These are phyloP conservation scores for Lepas anatifera DNA, from an alignment of 2,888 invertebrate genomes.

Conservation along the genomic window DNA sequence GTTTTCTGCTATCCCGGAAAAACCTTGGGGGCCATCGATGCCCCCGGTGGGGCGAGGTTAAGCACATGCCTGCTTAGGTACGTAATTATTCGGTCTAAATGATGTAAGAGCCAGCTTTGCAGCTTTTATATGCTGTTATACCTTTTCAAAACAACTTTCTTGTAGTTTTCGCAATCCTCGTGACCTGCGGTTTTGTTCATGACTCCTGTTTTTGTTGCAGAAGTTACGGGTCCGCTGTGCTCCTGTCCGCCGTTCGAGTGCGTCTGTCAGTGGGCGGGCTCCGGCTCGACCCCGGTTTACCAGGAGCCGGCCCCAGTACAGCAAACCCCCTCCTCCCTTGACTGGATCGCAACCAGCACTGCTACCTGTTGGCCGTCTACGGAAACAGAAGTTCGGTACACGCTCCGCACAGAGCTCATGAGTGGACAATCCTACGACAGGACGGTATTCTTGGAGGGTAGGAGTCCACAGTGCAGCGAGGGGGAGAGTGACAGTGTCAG, in stretches of 20 bases:
- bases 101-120: too few species aligned
- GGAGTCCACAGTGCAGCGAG: not conserved
- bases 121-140: too few species aligned
- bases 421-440: not conserved
- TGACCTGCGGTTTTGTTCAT: too few species aligned
- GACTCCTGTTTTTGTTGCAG: too few species aligned
- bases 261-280: not conserved
- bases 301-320: not conserved
- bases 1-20: too few species aligned
- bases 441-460: not conserved
- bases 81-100: too few species aligned
- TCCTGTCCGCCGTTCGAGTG: constrained; percentile 4
- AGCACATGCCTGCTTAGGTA: too few species aligned
- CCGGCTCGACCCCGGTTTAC: not conserved
- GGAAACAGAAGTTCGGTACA: not conserved
- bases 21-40: too few species aligned
- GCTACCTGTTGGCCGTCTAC: not conserved
- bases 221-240: too few species aligned
- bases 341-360: not conserved
- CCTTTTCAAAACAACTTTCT: too few species aligned
- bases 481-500: not conserved
- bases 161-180: too few species aligned
- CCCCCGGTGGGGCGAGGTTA: too few species aligned
- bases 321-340: not conserved
- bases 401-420: not conserved